These are phyloP conservation scores for Graptemys geographica DNA, from an alignment of 2,797 vertebrate genomes.

Conservation along the genomic window DNA sequence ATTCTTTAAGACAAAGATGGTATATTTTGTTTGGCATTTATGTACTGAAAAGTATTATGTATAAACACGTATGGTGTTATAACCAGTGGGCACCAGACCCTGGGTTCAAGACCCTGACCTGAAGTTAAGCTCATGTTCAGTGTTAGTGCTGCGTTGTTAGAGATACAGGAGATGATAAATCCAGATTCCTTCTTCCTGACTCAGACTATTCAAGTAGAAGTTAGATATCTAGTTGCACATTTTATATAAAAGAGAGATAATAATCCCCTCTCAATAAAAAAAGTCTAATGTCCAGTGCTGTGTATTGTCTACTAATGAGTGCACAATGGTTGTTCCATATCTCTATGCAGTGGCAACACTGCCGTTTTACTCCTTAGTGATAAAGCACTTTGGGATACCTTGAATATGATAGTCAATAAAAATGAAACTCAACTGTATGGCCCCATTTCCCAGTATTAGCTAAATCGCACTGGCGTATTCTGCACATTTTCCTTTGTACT, in stretches of 20 bases:
- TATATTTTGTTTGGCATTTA: not conserved
- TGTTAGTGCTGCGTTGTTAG: not conserved
- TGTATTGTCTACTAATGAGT: conserved; percentile 44
- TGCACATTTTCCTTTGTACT: conserved; percentile 55
- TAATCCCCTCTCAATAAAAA: conserved; percentile 30
- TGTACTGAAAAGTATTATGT: not conserved
- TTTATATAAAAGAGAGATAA: conserved; percentile 6
- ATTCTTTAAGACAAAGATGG: not conserved
- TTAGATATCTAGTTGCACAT: conserved; percentile 4
- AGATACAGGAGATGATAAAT: not conserved
- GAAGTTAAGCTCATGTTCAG: not conserved
- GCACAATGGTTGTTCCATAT: not conserved
- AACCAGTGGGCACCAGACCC: not conserved
- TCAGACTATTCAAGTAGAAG: not conserved
- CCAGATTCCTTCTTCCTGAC: not conserved
- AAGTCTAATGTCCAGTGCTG: conserved; percentile 26
- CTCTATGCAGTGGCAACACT: not conserved
- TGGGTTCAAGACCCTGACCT: accelerated
- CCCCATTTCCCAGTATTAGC: conserved; percentile 60
- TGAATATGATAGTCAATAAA: not conserved
- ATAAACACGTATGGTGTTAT: not conserved
- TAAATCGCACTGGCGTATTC: conserved; percentile 49
- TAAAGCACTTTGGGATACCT: conserved; percentile 53
- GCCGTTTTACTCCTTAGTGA: conserved; percentile 63
- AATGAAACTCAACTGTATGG: conserved; percentile 59